These are phyloP conservation scores for Pteruthius melanotis DNA, from an alignment of 2,113 vertebrate genomes.

Conservation along the genomic window DNA sequence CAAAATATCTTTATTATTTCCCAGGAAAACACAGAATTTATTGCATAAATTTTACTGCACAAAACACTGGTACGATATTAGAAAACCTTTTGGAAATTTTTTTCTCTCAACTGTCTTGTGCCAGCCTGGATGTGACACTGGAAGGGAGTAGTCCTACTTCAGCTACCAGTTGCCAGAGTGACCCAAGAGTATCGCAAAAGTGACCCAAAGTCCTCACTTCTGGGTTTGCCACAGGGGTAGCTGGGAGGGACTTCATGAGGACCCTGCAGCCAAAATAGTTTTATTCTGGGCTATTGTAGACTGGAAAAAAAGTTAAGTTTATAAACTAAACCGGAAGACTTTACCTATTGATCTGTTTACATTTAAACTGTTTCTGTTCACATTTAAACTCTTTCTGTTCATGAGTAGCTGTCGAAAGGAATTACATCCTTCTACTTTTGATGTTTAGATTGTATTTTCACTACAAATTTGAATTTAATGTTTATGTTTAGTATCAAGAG, in stretches of 20 bases:
- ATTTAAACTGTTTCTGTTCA: neutral
- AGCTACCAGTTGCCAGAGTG: neutral
- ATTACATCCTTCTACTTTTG: neutral
- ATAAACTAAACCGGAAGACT: neutral
- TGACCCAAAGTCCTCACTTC: neutral
- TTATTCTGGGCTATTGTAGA: neutral
- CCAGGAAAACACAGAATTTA: neutral
- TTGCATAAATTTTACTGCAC: neutral
- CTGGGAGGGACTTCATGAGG: neutral
- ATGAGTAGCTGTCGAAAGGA: neutral
- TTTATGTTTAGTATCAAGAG: neutral
- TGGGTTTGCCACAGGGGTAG: neutral
- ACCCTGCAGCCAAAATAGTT: neutral
- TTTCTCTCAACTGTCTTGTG: neutral
- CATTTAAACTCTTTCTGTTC: neutral
- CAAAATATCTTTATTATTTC: neutral
- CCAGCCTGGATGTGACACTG: neutral
- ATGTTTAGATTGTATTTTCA: neutral
- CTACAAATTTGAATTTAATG: neutral
- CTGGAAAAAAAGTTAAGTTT: neutral
- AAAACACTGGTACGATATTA: neutral
- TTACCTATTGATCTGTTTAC: neutral
- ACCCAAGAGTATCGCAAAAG: neutral
- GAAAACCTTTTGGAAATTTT: neutral
- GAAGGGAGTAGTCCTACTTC: neutral